phyloP scores from a whole-genome alignment of 2,888 invertebrate species.

The Saturnia pavonia region DNA sequence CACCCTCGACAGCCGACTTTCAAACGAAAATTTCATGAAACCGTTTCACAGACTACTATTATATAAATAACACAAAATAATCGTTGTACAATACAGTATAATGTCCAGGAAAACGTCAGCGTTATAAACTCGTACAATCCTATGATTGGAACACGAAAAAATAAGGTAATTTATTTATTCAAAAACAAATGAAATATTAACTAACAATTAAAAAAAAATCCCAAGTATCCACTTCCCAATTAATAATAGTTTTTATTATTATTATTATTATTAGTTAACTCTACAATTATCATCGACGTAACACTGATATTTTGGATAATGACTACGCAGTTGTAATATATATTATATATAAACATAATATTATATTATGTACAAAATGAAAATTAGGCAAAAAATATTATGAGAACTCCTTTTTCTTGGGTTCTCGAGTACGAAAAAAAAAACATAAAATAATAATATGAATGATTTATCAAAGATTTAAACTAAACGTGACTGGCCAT shows the following conservation, averaged over 20 bases:
- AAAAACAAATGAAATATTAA: conserved; percentile 37
- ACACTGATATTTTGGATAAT: conserved; percentile 54
- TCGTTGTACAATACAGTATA: not conserved
- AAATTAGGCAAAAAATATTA: conserved; percentile 33
- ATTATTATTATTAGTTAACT: conserved; percentile 28
- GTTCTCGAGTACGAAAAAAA: conserved; percentile 39
- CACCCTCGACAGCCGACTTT: not conserved
- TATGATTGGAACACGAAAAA: not conserved
- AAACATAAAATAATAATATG: conserved; percentile 25
- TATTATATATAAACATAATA: conserved; percentile 7
- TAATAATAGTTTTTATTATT: conserved; percentile 23
- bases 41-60: not conserved
- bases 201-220: conserved; percentile 41
- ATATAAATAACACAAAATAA: not conserved
- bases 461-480: conserved; percentile 7
- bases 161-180: conserved; percentile 37
- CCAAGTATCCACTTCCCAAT: conserved; percentile 47
- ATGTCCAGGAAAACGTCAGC: not conserved
- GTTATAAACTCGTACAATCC: not conserved
- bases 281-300: conserved; percentile 27
- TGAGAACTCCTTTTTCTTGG: conserved; percentile 46
- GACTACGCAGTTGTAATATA: conserved; percentile 54
- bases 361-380: conserved; percentile 62
- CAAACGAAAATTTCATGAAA: not conserved
- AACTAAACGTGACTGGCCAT: conserved; percentile 35